Conservation (phyloP, 2,888 invertebrate genomes). For the Agriotes lineatus region DNA sequence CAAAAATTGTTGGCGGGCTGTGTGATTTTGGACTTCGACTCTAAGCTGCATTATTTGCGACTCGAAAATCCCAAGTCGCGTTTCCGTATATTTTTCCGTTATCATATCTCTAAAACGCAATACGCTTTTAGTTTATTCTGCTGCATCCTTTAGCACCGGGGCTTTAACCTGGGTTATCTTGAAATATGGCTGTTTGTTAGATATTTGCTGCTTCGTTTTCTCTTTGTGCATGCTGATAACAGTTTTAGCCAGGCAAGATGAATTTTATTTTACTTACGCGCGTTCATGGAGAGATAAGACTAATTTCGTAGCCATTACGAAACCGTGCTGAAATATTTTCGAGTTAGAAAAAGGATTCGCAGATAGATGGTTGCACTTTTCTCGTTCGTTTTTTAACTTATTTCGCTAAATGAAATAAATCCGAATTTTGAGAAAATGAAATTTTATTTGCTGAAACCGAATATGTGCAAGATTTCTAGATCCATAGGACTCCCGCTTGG, state of each 20-base stretch:
- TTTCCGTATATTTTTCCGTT: constrained; percentile 7
- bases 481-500: too few relatives aligned
- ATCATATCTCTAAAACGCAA: constrained; percentile 8
- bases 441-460: too few relatives aligned
- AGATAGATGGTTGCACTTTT: too few relatives aligned
- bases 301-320: too few relatives aligned
- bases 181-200: constrained; percentile 14
- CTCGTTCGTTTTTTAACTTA: too few relatives aligned
- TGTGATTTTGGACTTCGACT: too few relatives aligned
- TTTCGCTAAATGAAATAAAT: too few relatives aligned
- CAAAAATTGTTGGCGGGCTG: too few relatives aligned
- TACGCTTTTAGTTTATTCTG: constrained; percentile 10
- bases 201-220: neutral
- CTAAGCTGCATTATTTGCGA: constrained; percentile 17
- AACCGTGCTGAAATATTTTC: too few relatives aligned
- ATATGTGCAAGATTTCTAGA: too few relatives aligned
- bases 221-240: neutral
- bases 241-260: neutral
- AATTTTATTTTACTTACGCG: neutral
- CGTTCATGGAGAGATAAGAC: neutral
- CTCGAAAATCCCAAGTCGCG: constrained; percentile 7
- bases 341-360: too few relatives aligned
- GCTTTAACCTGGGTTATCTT: constrained; percentile 3
- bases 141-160: neutral
- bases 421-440: too few relatives aligned